Evolutionary conservation across 2,888 invertebrate species (phyloP), one percentile per base, ranked within the genome.

Genomic region (Tricholauxania praeusta): DNA sequence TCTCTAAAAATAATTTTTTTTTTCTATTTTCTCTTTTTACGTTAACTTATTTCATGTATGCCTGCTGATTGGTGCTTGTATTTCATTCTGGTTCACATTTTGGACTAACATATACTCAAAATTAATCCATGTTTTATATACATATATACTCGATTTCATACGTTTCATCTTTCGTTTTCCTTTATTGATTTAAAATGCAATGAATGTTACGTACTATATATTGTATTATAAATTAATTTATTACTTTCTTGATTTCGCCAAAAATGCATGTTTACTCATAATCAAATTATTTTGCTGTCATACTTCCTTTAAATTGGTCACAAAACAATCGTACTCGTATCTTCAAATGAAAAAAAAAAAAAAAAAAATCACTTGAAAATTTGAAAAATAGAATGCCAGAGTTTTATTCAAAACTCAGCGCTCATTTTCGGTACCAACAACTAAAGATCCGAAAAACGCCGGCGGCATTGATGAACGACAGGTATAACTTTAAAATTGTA

Each of bases 371-470:
- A 79, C 82, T 47, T 19, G 57, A 52, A 64, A 67, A 22, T 51
- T 63, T 71, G 12, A 65, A 71, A 67, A 75, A 53, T 79, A 89
- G 90, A 88, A 90, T 86, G 91, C 92, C 88, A 90, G 93, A 89
- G 92, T 94, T 90, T 92, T 93, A 89, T 95, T 95, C 89, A 96
- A 96, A 90, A 95, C 95, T 80, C 96, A 96, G 90, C 91, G 96
- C 84, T 96, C 96, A 80, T 95, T 96, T 88, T 96, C 96, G 83
- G 95, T 96, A 88, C 96, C 96, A 77, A 95, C 95, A 55, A 93
- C 96, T 75, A 96, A 96, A 90, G 94, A 94, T 87, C 84, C 92
- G 80, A 87, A 86, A 81, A 86, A 86, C 80, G 81, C 86, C 74
- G 81, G 83, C 81, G 85, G 85, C 83, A 86, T 86, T 82, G 86